Evolutionary conservation across 1,140 invertebrate species (phyloP).

Genomic region (Ostrea denselamellosa): DNA sequence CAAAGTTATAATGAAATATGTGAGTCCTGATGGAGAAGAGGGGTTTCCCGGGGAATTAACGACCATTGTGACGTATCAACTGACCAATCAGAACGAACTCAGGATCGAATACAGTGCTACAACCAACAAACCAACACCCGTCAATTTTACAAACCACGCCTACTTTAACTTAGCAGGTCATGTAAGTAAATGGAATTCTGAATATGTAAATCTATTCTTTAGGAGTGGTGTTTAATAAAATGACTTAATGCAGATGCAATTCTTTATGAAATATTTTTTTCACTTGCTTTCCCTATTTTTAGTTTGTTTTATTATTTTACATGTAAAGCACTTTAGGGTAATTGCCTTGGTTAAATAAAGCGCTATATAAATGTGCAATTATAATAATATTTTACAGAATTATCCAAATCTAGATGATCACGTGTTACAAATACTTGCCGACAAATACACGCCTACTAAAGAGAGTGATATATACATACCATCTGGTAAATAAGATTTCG

Average conservation of each 20-base stretch:
- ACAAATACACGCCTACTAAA: constrained; percentile 84
- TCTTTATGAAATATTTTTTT: too few species aligned
- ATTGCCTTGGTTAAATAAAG: too few species aligned
- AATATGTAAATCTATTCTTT: neutral
- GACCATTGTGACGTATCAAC: constrained; percentile 84
- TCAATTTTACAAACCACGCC: constrained; percentile 95
- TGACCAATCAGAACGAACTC: constrained; percentile 87
- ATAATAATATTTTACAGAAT: constrained; percentile 12
- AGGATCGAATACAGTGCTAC: constrained; percentile 86
- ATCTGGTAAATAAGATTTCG: constrained; percentile 80
- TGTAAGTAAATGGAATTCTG: constrained; percentile 71
- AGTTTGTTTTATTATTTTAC: neutral
- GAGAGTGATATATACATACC: constrained; percentile 86
- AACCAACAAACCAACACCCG: constrained; percentile 87
- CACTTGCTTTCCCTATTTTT: too few species aligned
- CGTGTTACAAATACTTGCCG: constrained; percentile 86
- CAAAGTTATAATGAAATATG: constrained; percentile 77
- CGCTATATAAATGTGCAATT: too few species aligned
- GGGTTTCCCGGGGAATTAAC: constrained; percentile 88
- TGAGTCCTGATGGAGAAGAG: constrained; percentile 90
- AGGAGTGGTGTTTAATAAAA: neutral
- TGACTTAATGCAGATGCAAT: too few species aligned
- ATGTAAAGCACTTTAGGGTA: too few species aligned
- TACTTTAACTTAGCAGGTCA: constrained; percentile 97
- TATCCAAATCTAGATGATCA: constrained; percentile 81